These are phyloP conservation scores for Argyra leucocephala DNA, from an alignment of 2,888 invertebrate genomes.

Conservation along the genomic window DNA sequence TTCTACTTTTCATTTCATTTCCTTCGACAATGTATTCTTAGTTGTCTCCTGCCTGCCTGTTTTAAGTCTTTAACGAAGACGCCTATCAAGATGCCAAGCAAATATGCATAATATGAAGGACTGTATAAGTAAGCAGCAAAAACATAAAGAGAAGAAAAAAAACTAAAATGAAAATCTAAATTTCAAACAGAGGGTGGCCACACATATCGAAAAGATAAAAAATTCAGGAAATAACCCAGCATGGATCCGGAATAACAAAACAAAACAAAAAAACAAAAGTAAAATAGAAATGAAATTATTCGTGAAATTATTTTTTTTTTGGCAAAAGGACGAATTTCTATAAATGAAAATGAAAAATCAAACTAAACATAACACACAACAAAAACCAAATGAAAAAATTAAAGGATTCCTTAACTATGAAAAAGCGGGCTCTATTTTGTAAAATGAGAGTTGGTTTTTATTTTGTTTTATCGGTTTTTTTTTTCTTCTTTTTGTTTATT, in stretches of 20 bases:
- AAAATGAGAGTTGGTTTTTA: not conserved
- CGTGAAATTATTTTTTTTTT: not conserved
- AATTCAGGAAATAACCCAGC: slow-evolving; percentile 1
- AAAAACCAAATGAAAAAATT: not conserved
- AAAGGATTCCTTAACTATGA: not conserved
- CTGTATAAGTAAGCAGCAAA: not conserved
- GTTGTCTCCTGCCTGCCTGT: not conserved
- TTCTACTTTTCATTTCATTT: not conserved
- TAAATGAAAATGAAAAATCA: not conserved
- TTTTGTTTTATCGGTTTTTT: not conserved
- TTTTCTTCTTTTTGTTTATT: not conserved
- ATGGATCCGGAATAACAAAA: not conserved
- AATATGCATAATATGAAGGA: slow-evolving; percentile 2
- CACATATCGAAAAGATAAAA: not conserved
- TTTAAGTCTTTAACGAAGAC: not conserved
- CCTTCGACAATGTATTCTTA: not conserved
- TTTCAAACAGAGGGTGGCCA: not conserved
- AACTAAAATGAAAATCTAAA: not conserved
- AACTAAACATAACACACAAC: too few species aligned
- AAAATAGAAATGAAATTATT: not conserved
- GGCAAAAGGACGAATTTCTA: not conserved
- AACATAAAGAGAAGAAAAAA: not conserved
- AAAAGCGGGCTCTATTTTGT: not conserved
- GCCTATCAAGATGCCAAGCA: slow-evolving; percentile 2
- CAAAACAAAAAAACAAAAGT: not conserved